Conservation (phyloP, 2,797 vertebrate genomes). For the Jordanella pulchra region DNA sequence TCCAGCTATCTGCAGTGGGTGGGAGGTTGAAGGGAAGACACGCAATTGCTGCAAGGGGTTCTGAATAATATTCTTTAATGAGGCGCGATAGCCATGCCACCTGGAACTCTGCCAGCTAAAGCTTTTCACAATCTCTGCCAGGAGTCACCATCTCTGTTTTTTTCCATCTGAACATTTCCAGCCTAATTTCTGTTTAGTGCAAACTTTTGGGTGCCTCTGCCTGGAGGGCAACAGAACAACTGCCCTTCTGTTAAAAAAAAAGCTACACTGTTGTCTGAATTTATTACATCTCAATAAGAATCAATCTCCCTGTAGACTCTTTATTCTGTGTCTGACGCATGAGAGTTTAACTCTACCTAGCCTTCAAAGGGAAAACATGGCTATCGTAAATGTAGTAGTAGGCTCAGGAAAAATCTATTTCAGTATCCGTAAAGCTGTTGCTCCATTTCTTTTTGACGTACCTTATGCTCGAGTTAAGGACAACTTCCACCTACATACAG, state of each 20-base stretch:
- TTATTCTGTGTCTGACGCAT: conserved; percentile 30
- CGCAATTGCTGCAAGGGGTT: conserved; percentile 61
- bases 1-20: conserved; percentile 40
- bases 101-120: conserved; percentile 61
- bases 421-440: background rate
- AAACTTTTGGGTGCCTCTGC: conserved; percentile 12
- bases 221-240: conserved; percentile 13
- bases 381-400: conserved; percentile 14
- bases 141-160: conserved; percentile 46
- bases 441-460: background rate
- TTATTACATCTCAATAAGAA: conserved; percentile 35
- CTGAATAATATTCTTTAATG: conserved; percentile 77
- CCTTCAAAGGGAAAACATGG: conserved; percentile 6
- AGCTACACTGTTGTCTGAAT: conserved; percentile 20
- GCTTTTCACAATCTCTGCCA: conserved; percentile 51
- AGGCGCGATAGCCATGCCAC: conserved; percentile 65
- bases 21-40: conserved; percentile 37
- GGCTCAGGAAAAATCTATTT: conserved; percentile 1
- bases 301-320: conserved; percentile 13
- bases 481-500: background rate
- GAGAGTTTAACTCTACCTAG: background rate
- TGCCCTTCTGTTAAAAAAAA: conserved; percentile 15
- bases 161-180: conserved; percentile 47
- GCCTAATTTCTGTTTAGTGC: conserved; percentile 26
- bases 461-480: background rate